phyloP scores from a whole-genome alignment of 2,888 invertebrate genomes.

The Hypercompe scribonia region DNA sequence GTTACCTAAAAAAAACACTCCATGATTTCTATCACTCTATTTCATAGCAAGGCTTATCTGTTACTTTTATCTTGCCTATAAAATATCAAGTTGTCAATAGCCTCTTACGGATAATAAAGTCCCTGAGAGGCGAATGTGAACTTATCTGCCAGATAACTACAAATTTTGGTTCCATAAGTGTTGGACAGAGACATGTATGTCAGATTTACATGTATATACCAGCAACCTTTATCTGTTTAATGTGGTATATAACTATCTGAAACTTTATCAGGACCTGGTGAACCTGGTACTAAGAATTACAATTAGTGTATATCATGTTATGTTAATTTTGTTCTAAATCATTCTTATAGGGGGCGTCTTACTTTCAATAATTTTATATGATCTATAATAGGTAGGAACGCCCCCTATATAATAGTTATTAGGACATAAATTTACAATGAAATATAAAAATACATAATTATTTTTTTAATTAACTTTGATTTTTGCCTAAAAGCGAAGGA shows the following conservation, averaged over 20 bases:
- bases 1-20: neutral
- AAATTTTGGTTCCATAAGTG: too few relatives aligned
- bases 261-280: too few relatives aligned
- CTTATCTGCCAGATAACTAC: too few relatives aligned
- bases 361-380: neutral
- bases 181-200: too few relatives aligned
- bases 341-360: neutral
- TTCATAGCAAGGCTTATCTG: neutral
- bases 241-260: too few relatives aligned
- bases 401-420: slow-evolving; percentile 31
- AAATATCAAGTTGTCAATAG: neutral
- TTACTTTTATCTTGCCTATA: neutral
- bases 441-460: too few relatives aligned
- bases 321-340: neutral
- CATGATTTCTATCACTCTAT: neutral
- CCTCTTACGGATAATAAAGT: too few relatives aligned
- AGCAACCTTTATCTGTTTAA: too few relatives aligned
- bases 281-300: too few relatives aligned
- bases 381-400: slow-evolving; percentile 22
- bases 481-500: neutral
- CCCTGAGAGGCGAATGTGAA: too few relatives aligned
- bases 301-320: neutral
- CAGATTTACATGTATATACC: too few relatives aligned
- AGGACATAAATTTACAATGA: neutral
- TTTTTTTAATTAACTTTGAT: neutral